Conservation (phyloP, 2,797 vertebrate genomes). For the Peromyscus eremicus region DNA sequence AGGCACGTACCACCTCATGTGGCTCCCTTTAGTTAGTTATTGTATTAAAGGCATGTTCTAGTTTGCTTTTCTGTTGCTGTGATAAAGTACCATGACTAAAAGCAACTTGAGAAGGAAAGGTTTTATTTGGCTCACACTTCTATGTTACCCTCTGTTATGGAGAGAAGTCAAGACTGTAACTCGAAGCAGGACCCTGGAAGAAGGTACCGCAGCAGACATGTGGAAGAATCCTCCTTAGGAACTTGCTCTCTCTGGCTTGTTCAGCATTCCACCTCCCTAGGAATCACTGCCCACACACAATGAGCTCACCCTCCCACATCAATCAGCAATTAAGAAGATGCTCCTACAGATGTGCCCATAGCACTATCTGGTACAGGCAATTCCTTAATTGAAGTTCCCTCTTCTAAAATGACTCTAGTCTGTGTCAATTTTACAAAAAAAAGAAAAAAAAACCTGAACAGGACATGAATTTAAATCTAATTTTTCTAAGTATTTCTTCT, state of each 20-base stretch:
- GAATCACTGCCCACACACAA: not conserved
- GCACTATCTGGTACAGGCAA: not conserved
- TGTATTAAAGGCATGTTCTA: not conserved
- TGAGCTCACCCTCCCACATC: not conserved
- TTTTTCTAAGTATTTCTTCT: not conserved
- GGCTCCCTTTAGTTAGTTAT: not conserved
- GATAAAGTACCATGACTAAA: not conserved
- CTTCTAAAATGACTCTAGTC: not conserved
- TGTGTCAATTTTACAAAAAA: not conserved
- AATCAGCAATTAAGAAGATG: not conserved
- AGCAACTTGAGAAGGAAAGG: not conserved
- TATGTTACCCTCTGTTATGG: not conserved
- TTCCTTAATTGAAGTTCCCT: not conserved
- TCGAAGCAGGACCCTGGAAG: not conserved
- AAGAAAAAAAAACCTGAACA: not conserved
- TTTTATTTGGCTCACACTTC: not conserved
- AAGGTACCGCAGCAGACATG: not conserved
- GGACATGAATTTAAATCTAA: not conserved
- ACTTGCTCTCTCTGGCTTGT: not conserved
- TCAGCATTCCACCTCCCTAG: not conserved
- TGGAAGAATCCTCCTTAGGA: not conserved
- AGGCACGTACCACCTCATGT: not conserved
- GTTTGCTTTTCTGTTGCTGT: not conserved
- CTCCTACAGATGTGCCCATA: not conserved
- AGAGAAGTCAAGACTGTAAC: not conserved